These are phyloP conservation scores for Seriola aureovittata DNA, from an alignment of 2,113 vertebrate species.

Conservation along the genomic window DNA sequence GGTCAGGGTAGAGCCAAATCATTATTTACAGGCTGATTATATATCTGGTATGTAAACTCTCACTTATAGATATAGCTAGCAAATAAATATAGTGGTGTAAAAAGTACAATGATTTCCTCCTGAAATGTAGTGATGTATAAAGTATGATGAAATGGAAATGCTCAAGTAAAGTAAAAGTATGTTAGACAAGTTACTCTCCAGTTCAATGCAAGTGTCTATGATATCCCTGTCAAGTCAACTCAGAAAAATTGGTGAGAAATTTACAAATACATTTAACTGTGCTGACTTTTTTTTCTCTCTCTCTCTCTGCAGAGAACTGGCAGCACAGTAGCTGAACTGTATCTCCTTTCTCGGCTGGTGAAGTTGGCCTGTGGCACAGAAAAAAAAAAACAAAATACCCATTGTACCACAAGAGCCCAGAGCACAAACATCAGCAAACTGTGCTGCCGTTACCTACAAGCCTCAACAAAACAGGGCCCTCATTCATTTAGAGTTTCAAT, in stretches of 20 bases:
- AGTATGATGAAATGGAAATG: background rate
- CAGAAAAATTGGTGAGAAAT: background rate
- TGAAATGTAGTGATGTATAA: background rate
- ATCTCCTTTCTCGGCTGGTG: conserved; percentile 29
- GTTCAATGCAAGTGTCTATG: background rate
- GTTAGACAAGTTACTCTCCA: no score
- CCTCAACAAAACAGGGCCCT: conserved; percentile 59
- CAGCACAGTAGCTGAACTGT: conserved; percentile 42
- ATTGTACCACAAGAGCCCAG: conserved; percentile 60
- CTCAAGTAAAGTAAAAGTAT: no score
- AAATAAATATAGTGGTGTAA: no score
- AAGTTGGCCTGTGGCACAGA: conserved; percentile 45
- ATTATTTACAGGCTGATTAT: no score
- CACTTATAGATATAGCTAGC: no score
- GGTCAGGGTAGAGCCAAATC: no score
- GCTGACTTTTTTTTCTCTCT: background rate
- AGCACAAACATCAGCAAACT: conserved; percentile 62
- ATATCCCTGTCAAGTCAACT: background rate
- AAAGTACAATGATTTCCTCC: no score
- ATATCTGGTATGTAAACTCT: no score
- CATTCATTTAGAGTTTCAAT: conserved; percentile 59
- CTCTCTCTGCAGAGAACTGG: background rate
- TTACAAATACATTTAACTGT: background rate
- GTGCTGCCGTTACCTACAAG: conserved; percentile 59
- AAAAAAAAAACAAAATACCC: conserved; percentile 73